Evolutionary conservation across 1,140 invertebrate species (phyloP), one percentile per base, ranked within the genome.

Genomic region (Trichonephila clavata): DNA sequence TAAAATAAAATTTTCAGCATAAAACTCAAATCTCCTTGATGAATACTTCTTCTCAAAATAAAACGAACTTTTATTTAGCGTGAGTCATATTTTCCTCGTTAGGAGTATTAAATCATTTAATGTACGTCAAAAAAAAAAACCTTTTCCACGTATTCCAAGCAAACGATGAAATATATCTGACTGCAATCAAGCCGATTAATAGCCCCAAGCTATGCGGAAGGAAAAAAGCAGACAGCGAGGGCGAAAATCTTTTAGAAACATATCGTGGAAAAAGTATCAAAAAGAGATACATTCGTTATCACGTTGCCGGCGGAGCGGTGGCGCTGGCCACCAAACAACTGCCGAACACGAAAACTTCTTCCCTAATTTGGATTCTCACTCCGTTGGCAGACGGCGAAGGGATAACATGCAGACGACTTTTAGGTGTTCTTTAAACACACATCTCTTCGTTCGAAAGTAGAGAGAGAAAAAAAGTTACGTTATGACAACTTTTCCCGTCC

Each of bases 231-330:
- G 21, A 8, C 63, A 32, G 27, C 27, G 71, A 14, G 32, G 32
- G 71, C 32, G 71, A 32, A 77, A 18, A 24, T 16, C 32, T 10
- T 16, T 77, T 77, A 32, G 71, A 77, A 77, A 77, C 71, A 77
- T 77, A 77, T 27, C 71, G 14, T 39, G 32, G 14, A 71, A 77
- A 32, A 77, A 77, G 71, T 77, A 77, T 77, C 71, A 77, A 77
- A 77, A 77, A 77, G 60, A 63, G 71, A 77, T 39, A 39, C 71
- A 39, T 18, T 77, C 27, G 71, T 77, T 77, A 27, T 39, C 32
- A 32, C 32, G 14, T 24, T 77, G 18, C 18, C 16, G 71, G 27
- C 24, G 32, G n/a, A 27, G 27, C 71, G 71, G 71, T 39, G 71
- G 71, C 71, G 71, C 71, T 77, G 71, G 71, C 32, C 32, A 77